phyloP scores from a whole-genome alignment of 2,888 invertebrate genomes.

The Patella depressa region DNA sequence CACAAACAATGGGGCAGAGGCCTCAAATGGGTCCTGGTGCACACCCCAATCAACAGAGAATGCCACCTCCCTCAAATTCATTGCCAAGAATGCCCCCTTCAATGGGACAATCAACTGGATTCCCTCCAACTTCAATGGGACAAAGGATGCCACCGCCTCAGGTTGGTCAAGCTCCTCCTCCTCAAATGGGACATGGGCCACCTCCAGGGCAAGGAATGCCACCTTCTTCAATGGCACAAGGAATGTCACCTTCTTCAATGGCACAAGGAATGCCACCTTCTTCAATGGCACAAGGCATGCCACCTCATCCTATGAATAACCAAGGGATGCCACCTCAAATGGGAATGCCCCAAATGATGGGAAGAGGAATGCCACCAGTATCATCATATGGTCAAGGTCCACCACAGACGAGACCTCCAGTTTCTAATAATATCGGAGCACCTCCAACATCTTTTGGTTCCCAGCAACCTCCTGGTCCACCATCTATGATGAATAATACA shows the following conservation, averaged over 20 bases:
- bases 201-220: neutral
- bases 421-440: neutral
- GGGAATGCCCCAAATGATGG: neutral
- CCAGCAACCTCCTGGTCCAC: too few relatives aligned
- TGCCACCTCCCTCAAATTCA: neutral
- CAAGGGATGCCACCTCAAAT: neutral
- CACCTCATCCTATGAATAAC: neutral
- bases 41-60: neutral
- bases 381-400: neutral
- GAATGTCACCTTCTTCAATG: slow-evolving; percentile 2
- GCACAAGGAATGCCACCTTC: slow-evolving; percentile 8
- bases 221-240: neutral
- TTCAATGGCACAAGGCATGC: neutral
- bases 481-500: too few relatives aligned
- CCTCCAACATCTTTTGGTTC: too few relatives aligned
- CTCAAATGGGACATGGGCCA: slow-evolving; percentile 17
- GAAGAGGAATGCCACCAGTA: slow-evolving; percentile 3
- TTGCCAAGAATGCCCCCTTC: neutral
- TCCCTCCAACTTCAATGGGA: neutral
- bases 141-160: slow-evolving; percentile 6
- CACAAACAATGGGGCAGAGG: neutral
- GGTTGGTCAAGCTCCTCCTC: slow-evolving; percentile 6
- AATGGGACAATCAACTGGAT: neutral
- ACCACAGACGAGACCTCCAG: neutral
- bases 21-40: neutral